Conservation (phyloP, 2,888 invertebrate genomes). For the Drosophila meridionalis region DNA sequence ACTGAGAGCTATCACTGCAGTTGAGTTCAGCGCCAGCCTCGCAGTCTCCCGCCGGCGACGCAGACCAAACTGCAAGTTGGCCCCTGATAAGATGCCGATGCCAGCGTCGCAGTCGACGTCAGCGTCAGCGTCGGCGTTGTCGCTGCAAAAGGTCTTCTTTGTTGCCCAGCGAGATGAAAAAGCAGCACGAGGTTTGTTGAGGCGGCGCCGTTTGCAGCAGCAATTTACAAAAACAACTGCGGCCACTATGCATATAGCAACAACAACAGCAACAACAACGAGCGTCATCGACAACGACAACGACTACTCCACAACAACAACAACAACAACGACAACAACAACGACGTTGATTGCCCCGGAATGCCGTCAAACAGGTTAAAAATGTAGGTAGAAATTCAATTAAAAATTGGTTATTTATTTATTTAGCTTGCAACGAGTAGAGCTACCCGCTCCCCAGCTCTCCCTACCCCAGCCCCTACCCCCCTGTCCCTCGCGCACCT, state of each 20-base stretch:
- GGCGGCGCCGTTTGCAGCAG: slow-evolving; percentile 73
- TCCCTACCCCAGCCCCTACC: background rate
- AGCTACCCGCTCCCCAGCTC: slow-evolving; percentile 21
- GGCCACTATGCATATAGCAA: slow-evolving; percentile 62
- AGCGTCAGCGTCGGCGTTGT: background rate
- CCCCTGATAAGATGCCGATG: slow-evolving; percentile 69
- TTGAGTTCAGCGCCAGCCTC: slow-evolving; percentile 63
- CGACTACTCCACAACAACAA: slow-evolving; percentile 67
- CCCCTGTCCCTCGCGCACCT: background rate
- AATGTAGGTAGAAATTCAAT: slow-evolving; percentile 83
- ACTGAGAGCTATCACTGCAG: slow-evolving; percentile 60
- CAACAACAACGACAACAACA: slow-evolving; percentile 45
- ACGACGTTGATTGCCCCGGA: slow-evolving; percentile 82
- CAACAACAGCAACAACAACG: slow-evolving; percentile 47
- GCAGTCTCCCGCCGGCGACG: slow-evolving; percentile 49
- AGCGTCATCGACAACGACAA: slow-evolving; percentile 73
- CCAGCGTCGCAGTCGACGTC: slow-evolving; percentile 5
- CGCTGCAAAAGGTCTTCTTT: slow-evolving; percentile 78
- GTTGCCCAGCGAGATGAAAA: slow-evolving; percentile 64
- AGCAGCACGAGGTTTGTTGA: slow-evolving; percentile 75
- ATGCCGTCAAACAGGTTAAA: slow-evolving; percentile 84
- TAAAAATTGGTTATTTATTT: slow-evolving; percentile 84
- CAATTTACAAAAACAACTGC: slow-evolving; percentile 73
- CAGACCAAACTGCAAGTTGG: slow-evolving; percentile 55
- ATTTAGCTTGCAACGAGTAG: slow-evolving; percentile 73